Evolutionary conservation across 2,888 invertebrate species (phyloP).

Genomic region (Trichacis sp.): DNA sequence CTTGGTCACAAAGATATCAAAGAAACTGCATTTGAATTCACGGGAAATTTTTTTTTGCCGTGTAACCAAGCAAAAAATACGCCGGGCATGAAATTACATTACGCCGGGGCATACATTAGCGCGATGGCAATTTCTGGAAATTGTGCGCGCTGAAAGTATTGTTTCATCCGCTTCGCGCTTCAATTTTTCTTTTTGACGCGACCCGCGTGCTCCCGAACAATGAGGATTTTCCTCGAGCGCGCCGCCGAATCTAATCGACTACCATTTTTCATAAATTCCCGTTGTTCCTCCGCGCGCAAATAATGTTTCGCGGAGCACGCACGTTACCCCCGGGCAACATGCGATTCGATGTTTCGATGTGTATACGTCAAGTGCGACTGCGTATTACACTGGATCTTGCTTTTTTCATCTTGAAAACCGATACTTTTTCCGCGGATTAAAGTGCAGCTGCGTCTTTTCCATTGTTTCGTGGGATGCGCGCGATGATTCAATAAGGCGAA

Average conservation of each 20-base stretch:
- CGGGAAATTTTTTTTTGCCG: not conserved
- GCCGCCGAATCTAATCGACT: conserved; percentile 46
- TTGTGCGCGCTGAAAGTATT: not conserved
- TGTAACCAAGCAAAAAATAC: not conserved
- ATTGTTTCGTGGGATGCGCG: conserved; percentile 13
- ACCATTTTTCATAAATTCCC: conserved; percentile 49
- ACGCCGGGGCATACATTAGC: conserved; percentile 1
- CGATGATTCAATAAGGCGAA: conserved; percentile 14
- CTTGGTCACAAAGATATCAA: no score
- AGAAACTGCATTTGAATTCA: not conserved
- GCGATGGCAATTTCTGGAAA: conserved; percentile 1
- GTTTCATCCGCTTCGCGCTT: conserved; percentile 7
- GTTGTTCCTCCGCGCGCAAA: conserved; percentile 2
- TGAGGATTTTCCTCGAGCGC: conserved; percentile 45
- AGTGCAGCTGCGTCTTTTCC: conserved; percentile 7
- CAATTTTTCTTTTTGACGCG: conserved; percentile 1
- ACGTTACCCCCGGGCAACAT: conserved; percentile 1
- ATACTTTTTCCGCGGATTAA: conserved; percentile 13
- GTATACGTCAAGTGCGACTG: conserved; percentile 11
- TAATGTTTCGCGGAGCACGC: conserved; percentile 14
- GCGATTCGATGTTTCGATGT: conserved; percentile 15
- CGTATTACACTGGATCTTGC: conserved; percentile 3
- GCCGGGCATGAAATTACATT: not conserved
- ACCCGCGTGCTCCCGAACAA: conserved; percentile 32
- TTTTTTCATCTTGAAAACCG: conserved; percentile 12